phyloP scores from a whole-genome alignment of 2,888 invertebrate species.

The Acleris literana region DNA sequence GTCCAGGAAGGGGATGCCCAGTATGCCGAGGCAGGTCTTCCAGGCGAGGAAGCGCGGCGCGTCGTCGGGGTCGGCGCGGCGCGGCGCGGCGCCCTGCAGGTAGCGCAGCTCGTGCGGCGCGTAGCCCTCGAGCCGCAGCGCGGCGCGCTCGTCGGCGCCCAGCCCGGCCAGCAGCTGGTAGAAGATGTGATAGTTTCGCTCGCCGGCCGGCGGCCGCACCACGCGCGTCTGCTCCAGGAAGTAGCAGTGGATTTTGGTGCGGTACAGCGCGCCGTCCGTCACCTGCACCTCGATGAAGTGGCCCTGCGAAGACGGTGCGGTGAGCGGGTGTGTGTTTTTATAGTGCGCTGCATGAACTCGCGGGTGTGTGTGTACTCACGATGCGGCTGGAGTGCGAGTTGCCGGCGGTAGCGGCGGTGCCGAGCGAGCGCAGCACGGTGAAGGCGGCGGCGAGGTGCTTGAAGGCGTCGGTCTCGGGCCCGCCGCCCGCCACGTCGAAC shows the following conservation, averaged over 20 bases:
- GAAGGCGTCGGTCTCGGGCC: conserved; percentile 97
- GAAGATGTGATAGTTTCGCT: conserved; percentile 98
- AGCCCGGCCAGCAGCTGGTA: conserved; percentile 97
- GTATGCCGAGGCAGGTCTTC: conserved; percentile 94
- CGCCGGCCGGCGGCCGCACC: conserved; percentile 91
- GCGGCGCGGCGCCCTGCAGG: conserved; percentile 87
- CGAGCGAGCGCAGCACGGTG: conserved; percentile 95
- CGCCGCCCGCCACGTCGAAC: conserved; percentile 97
- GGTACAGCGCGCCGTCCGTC: conserved; percentile 95
- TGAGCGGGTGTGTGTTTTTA: not conserved
- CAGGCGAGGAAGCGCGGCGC: conserved; percentile 90
- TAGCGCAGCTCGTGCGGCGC: conserved; percentile 91
- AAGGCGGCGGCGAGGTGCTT: conserved; percentile 98
- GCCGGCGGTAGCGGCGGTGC: conserved; percentile 94
- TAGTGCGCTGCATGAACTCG: not conserved
- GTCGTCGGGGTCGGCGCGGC: conserved; percentile 68
- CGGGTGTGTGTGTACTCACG: conserved; percentile 79
- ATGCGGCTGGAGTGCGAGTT: conserved; percentile 97
- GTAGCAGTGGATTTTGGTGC: conserved; percentile 98
- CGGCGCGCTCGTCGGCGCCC: conserved; percentile 92
- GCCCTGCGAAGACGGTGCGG: conserved; percentile 82
- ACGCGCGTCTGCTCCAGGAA: conserved; percentile 97
- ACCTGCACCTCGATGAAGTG: conserved; percentile 98
- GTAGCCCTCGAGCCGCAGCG: conserved; percentile 94
- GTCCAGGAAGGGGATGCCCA: conserved; percentile 97